phyloP scores from a whole-genome alignment of 2,113 vertebrate genomes.

The Pteruthius melanotis region DNA sequence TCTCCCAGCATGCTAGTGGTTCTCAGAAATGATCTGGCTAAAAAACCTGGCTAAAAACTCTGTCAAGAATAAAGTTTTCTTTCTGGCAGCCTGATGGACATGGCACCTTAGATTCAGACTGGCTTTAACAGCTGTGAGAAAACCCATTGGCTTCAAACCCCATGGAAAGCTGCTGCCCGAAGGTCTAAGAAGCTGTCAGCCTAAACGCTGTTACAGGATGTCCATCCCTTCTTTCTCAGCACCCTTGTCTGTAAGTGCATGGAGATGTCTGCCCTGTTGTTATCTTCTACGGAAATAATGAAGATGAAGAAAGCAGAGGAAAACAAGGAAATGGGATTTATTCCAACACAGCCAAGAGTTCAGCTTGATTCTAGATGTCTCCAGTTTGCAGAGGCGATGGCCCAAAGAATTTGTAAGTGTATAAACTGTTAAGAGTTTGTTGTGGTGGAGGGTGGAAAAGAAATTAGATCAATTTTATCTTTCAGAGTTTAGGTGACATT shows the following conservation, averaged over 20 bases:
- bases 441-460: not conserved
- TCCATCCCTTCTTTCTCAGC: not conserved
- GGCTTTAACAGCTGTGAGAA: not conserved
- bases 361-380: not conserved
- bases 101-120: not conserved
- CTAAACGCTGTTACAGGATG: not conserved
- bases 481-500: not conserved
- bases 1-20: not conserved
- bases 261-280: not conserved
- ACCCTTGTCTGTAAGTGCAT: not conserved
- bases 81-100: not conserved
- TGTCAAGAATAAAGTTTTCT: not conserved
- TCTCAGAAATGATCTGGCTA: not conserved
- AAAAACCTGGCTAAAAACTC: too few relatives aligned
- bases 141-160: not conserved
- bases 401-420: not conserved
- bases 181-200: not conserved
- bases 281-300: not conserved
- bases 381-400: not conserved
- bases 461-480: not conserved
- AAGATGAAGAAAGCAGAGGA: not conserved
- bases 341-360: not conserved
- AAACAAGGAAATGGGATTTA: not conserved
- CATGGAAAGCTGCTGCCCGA: not conserved
- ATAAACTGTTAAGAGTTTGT: not conserved